Conservation (phyloP, 1,140 invertebrate genomes). For the Drosophila elegans region DNA sequence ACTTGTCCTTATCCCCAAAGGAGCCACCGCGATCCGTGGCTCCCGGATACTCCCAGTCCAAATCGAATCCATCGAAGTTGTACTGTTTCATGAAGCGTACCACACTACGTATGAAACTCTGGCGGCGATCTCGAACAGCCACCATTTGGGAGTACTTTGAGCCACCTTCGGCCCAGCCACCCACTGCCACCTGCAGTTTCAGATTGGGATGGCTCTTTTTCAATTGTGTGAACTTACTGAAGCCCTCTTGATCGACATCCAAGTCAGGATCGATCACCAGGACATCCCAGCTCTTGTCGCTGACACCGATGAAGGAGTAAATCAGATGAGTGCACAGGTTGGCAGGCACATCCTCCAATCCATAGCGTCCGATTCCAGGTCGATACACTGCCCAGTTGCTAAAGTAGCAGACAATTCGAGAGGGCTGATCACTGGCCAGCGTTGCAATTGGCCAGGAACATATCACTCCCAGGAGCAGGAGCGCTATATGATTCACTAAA, state of each 20-base stretch:
- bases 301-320: conserved; percentile 95
- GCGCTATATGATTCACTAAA: conserved; percentile 42
- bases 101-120: conserved; percentile 90
- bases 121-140: conserved; percentile 88
- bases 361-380: conserved; percentile 92
- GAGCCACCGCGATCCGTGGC: conserved; percentile 93
- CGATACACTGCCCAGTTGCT: conserved; percentile 96
- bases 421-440: conserved; percentile 60
- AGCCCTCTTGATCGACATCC: conserved; percentile 91
- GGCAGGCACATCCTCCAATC: conserved; percentile 92
- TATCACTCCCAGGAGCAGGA: conserved; percentile 49
- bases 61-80: conserved; percentile 92
- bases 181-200: conserved; percentile 92
- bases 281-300: conserved; percentile 91
- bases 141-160: conserved; percentile 94
- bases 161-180: conserved; percentile 95
- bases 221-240: conserved; percentile 92
- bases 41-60: conserved; percentile 95
- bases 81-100: conserved; percentile 92
- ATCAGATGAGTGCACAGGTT: conserved; percentile 94
- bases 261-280: conserved; percentile 93
- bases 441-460: conserved; percentile 13
- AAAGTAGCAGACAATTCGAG: conserved; percentile 94
- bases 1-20: conserved; percentile 92
- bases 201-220: conserved; percentile 90